Conservation (phyloP, 2,888 invertebrate genomes). For the Orthonevra nobilis region DNA sequence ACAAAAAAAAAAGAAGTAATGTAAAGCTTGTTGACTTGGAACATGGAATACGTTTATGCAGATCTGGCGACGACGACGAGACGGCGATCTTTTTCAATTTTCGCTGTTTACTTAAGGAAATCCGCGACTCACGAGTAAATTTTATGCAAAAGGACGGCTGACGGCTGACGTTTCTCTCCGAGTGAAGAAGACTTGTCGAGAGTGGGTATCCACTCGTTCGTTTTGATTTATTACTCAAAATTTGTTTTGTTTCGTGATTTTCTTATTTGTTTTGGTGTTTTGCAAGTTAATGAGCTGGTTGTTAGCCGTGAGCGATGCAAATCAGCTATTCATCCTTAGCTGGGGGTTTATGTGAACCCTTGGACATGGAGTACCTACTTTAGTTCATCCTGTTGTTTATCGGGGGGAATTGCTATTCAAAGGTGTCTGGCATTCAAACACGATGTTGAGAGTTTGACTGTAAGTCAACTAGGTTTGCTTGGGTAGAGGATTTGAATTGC, state of each 20-base stretch:
- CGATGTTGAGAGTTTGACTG: too few relatives aligned
- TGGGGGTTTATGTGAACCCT: too few relatives aligned
- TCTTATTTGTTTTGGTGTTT: constrained; percentile 15
- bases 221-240: constrained; percentile 64
- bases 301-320: too few relatives aligned
- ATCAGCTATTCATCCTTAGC: too few relatives aligned
- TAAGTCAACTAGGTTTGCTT: too few relatives aligned
- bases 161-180: constrained; percentile 1
- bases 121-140: constrained; percentile 63
- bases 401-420: too few relatives aligned
- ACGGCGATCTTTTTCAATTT: constrained; percentile 54
- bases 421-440: too few relatives aligned
- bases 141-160: constrained; percentile 56
- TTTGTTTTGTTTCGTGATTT: constrained; percentile 13
- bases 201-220: constrained; percentile 53
- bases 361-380: too few relatives aligned
- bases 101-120: constrained; percentile 62
- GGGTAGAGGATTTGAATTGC: too few relatives aligned
- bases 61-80: constrained; percentile 35
- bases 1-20: not conserved
- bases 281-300: constrained; percentile 52
- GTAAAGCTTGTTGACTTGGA: constrained; percentile 36
- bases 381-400: too few relatives aligned
- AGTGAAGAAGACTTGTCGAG: constrained; percentile 18
- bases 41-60: constrained; percentile 60